Evolutionary conservation across 2,888 invertebrate genomes (phyloP).

Genomic region (Atherix ibis): DNA sequence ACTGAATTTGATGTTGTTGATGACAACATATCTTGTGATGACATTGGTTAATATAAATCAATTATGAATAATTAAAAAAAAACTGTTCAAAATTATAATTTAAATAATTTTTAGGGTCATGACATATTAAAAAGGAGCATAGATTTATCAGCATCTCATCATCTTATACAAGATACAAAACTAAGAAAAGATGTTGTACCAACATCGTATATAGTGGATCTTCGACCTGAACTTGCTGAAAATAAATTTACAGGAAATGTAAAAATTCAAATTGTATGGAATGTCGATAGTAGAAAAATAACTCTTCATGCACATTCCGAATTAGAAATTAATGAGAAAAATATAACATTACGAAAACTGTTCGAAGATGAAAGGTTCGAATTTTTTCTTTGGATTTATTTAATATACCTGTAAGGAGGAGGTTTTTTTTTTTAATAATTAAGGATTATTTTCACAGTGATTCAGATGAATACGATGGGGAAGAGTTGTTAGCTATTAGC

Average conservation of each 20-base stretch:
- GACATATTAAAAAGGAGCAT: constrained; percentile 47
- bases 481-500: no score
- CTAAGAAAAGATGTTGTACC: constrained; percentile 48
- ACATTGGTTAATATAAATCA: no score
- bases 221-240: constrained; percentile 49
- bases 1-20: no score
- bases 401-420: no score
- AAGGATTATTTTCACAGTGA: no score
- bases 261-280: constrained; percentile 52
- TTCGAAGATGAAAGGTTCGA: no score
- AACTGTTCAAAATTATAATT: no score
- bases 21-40: no score
- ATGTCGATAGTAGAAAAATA: constrained; percentile 43
- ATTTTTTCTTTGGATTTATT: no score
- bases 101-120: constrained; percentile 18
- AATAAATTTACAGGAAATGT: constrained; percentile 51
- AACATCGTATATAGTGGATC: constrained; percentile 45
- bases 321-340: constrained; percentile 39
- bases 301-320: constrained; percentile 49
- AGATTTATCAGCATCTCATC: constrained; percentile 52
- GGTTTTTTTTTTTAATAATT: no score
- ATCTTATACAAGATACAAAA: constrained; percentile 44
- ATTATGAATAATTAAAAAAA: no score
- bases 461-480: no score
- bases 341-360: constrained; percentile 33